Base-by-base conservation (phyloP, 2,113 vertebrate genomes). In the Peromyscus leucopus region DNA sequence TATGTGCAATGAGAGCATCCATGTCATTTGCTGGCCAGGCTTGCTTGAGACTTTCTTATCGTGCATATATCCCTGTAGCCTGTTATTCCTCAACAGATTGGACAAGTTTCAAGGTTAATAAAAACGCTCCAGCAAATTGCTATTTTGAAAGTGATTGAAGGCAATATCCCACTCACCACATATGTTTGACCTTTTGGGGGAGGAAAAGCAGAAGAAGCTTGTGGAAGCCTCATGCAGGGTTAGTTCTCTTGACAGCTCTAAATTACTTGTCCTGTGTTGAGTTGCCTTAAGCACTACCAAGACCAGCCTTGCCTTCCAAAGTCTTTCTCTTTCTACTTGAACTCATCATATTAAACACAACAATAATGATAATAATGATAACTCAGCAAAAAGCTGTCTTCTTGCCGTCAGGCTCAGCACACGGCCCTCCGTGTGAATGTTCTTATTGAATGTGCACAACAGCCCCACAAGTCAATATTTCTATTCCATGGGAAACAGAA, bases 71-170 rank as follows among this genome's bases (percentile, higher is more conserved):
- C 76, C 57, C 61, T 19, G 69, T 71, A 82, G 78, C 91, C 87
- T 97, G 91, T 75, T 69, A 91, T 51, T 94, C 51, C 94, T 78
- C 63, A 8, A 39, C 74, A 96, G 19, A 96, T 48, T 67, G 97
- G 67, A 97, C 72, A 96, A 93, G 67, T 94, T 89, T 98, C 89
- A 98, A 96, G 92, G 84, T 97, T 97, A 97, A 74, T 96, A 98
- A 95, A 75, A 97, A 92, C 92, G 87, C 96, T 97, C 67, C 93
- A 74, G 90, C 3, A 98, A 98, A 98, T 71, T 82, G 28, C 71
- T 98, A 97, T 97, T 98, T 97, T 94, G 90, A 97, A 98, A 97
- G 76, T 96, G 95, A 93, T 92, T 97, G 92, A 95, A 96, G 92
- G 95, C 98, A 97, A 96, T 65, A 76, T 95, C 88, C 94, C 88